These are phyloP conservation scores for Halocynthia aurantium DNA, from an alignment of 23 tunicate genomes.

Conservation along the genomic window DNA sequence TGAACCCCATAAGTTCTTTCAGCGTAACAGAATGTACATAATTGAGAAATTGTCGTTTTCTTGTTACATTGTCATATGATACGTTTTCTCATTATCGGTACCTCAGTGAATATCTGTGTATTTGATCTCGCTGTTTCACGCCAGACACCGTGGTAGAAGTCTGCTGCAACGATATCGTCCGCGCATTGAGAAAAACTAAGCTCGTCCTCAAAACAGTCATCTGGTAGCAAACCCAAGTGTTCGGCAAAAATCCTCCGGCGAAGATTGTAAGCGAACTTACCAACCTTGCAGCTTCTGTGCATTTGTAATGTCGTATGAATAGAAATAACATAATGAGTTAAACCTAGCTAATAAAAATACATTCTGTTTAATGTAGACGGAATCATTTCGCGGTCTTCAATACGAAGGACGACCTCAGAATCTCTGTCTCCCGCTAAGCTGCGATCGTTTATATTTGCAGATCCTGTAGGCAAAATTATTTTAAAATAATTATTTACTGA, in stretches of 20 bases:
- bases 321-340: no score
- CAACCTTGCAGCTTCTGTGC: conserved; percentile 46
- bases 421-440: conserved; percentile 74
- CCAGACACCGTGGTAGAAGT: conserved; percentile 73
- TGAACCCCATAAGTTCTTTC: no score
- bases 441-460: conserved; percentile 91
- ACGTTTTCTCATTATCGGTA: no score
- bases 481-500: not conserved
- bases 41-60: no score
- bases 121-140: conserved; percentile 46
- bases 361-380: conserved; percentile 58
- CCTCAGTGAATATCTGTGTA: conserved; percentile 67
- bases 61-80: no score
- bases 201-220: conserved; percentile 9
- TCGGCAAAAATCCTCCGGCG: conserved; percentile 61
- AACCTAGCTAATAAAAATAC: conserved; percentile 23
- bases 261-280: conserved; percentile 49
- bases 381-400: conserved; percentile 60
- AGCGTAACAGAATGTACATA: no score
- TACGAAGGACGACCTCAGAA: conserved; percentile 67
- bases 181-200: conserved; percentile 6
- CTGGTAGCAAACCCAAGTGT: conserved; percentile 60
- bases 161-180: conserved; percentile 36
- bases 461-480: conserved; percentile 24
- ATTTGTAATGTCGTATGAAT: not conserved